These are phyloP conservation scores for Ernsta delagoae DNA, from an alignment of 2,888 invertebrate genomes.

Conservation along the genomic window DNA sequence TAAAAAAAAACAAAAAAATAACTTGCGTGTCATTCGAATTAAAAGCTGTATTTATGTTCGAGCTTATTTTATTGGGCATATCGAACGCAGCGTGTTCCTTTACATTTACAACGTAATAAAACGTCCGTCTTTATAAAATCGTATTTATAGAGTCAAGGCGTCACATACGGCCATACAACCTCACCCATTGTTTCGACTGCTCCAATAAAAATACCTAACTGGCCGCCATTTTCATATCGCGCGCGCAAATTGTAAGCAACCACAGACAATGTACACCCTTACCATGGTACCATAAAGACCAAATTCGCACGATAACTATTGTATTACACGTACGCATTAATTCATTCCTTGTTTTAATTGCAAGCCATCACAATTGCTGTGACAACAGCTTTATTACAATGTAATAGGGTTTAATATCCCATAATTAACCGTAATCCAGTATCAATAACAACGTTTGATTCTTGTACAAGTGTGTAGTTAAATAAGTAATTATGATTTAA, in stretches of 20 bases:
- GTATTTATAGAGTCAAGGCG: conserved; percentile 47
- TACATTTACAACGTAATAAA: conserved; percentile 41
- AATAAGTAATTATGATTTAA: conserved; percentile 51
- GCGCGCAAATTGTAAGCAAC: conserved; percentile 19
- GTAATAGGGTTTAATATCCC: conserved; percentile 37
- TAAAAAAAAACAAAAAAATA: not conserved
- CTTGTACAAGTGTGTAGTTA: conserved; percentile 29
- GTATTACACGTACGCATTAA: conserved; percentile 1
- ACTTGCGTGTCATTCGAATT: conserved; percentile 20
- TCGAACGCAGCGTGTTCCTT: conserved; percentile 37
- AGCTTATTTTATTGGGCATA: conserved; percentile 42
- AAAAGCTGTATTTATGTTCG: conserved; percentile 30
- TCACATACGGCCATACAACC: conserved; percentile 40
- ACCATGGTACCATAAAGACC: conserved; percentile 14
- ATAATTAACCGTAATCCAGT: conserved; percentile 25
- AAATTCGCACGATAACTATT: conserved; percentile 8
- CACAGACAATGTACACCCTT: conserved; percentile 19
- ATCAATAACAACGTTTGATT: conserved; percentile 34
- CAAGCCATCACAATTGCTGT: conserved; percentile 16
- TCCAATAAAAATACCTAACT: conserved; percentile 50
- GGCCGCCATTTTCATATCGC: conserved; percentile 47
- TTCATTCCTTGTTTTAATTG: conserved; percentile 32
- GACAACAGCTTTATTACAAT: conserved; percentile 26
- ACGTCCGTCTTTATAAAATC: conserved; percentile 42
- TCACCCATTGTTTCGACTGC: conserved; percentile 48